phyloP scores from a whole-genome alignment of 2,113 vertebrate species.

The Nasalis larvatus region DNA sequence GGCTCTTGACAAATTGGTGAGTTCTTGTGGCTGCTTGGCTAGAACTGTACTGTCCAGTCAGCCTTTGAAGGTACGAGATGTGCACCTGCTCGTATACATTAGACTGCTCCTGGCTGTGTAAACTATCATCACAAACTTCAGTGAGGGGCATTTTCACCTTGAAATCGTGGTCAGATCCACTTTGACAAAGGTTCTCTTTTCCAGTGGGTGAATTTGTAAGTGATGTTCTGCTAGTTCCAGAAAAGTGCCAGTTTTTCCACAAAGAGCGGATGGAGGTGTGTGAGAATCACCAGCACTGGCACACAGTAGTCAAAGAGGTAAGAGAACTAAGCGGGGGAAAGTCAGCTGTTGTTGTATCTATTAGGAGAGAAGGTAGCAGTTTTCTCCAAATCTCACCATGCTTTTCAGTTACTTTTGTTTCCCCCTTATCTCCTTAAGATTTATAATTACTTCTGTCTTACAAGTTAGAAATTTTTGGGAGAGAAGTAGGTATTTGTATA shows the following conservation, averaged over 20 bases:
- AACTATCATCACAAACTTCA: background rate
- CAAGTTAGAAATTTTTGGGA: background rate
- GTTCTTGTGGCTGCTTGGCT: background rate
- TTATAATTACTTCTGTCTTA: background rate
- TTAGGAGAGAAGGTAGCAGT: background rate
- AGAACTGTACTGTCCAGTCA: fast-evolving
- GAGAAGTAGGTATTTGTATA: background rate
- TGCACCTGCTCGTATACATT: fast-evolving
- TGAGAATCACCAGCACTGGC: constrained; percentile 96
- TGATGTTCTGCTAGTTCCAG: constrained; percentile 95
- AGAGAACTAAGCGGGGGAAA: background rate
- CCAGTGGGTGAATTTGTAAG: constrained; percentile 94
- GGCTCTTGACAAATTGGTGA: fast-evolving
- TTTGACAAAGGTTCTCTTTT: constrained; percentile 68
- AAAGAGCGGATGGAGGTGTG: constrained; percentile 94
- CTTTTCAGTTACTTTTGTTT: background rate
- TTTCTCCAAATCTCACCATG: background rate
- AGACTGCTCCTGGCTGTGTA: background rate
- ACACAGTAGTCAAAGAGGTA: constrained; percentile 94
- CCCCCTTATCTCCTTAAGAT: background rate
- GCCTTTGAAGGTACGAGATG: background rate
- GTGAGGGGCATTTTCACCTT: background rate
- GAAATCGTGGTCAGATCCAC: background rate
- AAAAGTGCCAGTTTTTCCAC: constrained; percentile 98
- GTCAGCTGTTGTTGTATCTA: fast-evolving